Evolutionary conservation across 2,113 vertebrate species (phyloP), one percentile per base, ranked within the genome.

Genomic region (Corydoras maculifer): DNA sequence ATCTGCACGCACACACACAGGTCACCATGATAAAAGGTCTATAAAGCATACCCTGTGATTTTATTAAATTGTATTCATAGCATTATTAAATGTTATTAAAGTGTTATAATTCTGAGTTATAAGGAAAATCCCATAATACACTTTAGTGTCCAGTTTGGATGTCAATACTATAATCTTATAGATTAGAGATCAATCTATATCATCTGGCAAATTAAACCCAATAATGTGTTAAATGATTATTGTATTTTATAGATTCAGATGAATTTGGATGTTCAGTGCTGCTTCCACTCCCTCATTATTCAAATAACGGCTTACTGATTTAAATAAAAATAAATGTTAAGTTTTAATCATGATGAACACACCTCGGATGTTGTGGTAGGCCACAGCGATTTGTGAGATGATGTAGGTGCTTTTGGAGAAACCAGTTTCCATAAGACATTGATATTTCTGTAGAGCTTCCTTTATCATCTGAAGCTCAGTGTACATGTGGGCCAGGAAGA

Each of bases 321-420:
- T 6, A 12, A 12, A 3, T 53, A 53, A 53, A 12, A 53, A 12
- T 53, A 12, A 8, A 10, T 53, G 35, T 53, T 3, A 2, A 8
- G 9, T 53, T 12, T 53, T 8, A 53, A 14, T 53, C 18, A 3
- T 12, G 9, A 29, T 58, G 61, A 2, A 35, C 82, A 83, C 61
- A 98, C 97, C 96, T 93, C 96, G 84, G 77, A 99, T 98, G 83
- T 99, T 99, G 86, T 99, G 97, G 86, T 99, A 98, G 76, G 97
- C 96, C 66, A 99, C 97, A 10, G 97, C 97, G 60, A 99, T 99
- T 88, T 98, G 96, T 69, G 96, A 98, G 81, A 98, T 96, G 77
- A 99, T 98, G 65, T 99, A 99, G 31, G 95, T 97, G 86, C 97
- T 99, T 86, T 98, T 99, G 73, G 94, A 93, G 80, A 99, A 98